phyloP scores from a whole-genome alignment of 1,140 invertebrate genomes.

The Pachyrhynchus sulphureomaculatus region DNA sequence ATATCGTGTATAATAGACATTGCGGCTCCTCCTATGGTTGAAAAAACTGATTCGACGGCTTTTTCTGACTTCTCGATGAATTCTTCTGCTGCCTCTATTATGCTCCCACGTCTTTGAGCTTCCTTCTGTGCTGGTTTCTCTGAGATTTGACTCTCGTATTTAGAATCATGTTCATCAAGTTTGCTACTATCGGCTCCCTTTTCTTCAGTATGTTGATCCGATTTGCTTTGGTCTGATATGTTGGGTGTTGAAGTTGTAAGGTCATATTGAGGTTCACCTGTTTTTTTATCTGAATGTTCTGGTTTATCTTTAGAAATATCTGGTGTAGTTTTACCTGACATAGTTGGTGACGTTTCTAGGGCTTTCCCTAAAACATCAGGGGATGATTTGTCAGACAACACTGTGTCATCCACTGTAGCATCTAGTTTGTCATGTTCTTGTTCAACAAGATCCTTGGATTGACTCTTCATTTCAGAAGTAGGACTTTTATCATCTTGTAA shows the following conservation, averaged over 20 bases:
- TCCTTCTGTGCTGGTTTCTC: not conserved
- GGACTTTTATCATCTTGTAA: not conserved
- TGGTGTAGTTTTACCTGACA: too few species aligned
- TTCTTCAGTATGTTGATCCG: not conserved
- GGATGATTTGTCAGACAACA: too few species aligned
- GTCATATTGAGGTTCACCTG: too few species aligned
- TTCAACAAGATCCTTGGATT: too few species aligned
- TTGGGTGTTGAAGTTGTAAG: not conserved
- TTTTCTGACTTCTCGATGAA: conserved; percentile 15
- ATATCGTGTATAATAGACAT: conserved; percentile 12
- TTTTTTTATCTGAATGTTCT: too few species aligned
- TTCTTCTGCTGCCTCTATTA: conserved; percentile 7
- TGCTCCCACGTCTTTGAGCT: not conserved
- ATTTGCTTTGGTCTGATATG: not conserved
- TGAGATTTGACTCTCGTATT: not conserved
- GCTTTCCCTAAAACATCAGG: not conserved
- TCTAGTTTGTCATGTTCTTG: too few species aligned
- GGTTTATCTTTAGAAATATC: too few species aligned
- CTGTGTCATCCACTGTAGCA: too few species aligned
- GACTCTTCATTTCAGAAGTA: not conserved
- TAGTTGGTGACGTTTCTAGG: too few species aligned
- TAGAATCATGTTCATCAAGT: not conserved
- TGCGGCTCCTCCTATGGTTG: conserved; percentile 6
- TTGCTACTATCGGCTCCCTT: too few species aligned
- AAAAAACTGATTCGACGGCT: conserved; percentile 11